A percentile compares a stretch with the other conserved stretches of the same genome.
These are phyloP conservation scores for Ichneumon xanthorius DNA, from an alignment of 2,888 invertebrate genomes.

Conservation along the genomic window DNA sequence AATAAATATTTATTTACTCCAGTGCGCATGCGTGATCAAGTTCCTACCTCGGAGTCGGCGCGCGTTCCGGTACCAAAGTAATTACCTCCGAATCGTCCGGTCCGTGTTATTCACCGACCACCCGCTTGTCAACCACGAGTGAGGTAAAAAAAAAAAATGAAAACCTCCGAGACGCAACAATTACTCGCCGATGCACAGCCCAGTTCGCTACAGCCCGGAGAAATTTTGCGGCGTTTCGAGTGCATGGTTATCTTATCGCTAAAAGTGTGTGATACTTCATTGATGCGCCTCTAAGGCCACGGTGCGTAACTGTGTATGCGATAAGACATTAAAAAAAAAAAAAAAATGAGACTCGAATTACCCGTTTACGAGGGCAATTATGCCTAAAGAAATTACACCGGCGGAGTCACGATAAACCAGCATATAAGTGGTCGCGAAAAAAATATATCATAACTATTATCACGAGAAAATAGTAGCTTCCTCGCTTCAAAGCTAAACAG, in stretches of 20 bases:
- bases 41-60: no score
- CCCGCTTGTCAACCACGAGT: neutral
- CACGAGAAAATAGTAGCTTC: conserved; percentile 7
- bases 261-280: neutral
- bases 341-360: neutral
- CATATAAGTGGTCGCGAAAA: neutral
- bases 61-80: no score
- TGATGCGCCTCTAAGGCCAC: neutral
- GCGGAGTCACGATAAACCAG: neutral
- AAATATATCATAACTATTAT: conserved; percentile 23
- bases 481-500: neutral
- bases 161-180: neutral
- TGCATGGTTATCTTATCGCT: conserved; percentile 24
- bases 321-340: neutral
- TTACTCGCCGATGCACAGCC: no score
- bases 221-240: neutral
- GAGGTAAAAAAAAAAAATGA: neutral
- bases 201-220: no score
- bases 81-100: neutral
- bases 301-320: neutral
- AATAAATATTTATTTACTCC: no score
- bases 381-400: neutral
- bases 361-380: neutral
- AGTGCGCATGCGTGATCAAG: neutral
- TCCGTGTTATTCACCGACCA: neutral